Percentiles rank a stretch among this genome's conserved stretches.
These are phyloP conservation scores for Drepana arcuata DNA, from an alignment of 1,140 invertebrate genomes.

Conservation along the genomic window DNA sequence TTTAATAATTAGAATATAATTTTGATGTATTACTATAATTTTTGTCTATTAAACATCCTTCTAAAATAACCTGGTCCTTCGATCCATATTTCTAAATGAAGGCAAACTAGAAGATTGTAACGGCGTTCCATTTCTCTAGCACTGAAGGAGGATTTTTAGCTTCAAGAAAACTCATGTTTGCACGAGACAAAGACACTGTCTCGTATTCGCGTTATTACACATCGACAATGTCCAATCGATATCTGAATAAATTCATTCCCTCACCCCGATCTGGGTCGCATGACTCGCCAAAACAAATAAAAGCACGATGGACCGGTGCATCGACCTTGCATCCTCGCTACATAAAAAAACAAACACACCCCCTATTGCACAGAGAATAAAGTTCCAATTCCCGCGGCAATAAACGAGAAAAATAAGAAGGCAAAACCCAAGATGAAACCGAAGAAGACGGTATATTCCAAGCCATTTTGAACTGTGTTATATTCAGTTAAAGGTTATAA, in stretches of 20 bases:
- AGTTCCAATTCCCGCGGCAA: slow-evolving; percentile 25
- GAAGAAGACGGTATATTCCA: slow-evolving; percentile 34
- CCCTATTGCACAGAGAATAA: slow-evolving; percentile 22
- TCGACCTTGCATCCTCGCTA: slow-evolving; percentile 56
- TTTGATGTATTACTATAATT: no score
- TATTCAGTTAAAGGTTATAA: not conserved
- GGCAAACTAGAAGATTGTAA: no score
- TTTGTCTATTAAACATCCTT: no score
- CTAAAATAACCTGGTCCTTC: no score
- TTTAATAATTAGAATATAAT: no score
- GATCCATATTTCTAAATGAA: no score
- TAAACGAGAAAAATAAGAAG: slow-evolving; percentile 57
- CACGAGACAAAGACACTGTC: no score
- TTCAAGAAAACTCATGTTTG: no score
- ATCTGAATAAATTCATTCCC: slow-evolving; percentile 66
- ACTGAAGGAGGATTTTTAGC: no score
- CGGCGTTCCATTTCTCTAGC: no score
- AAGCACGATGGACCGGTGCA: slow-evolving; percentile 64
- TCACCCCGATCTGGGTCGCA: slow-evolving; percentile 59
- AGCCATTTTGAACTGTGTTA: slow-evolving; percentile 28
- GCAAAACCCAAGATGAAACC: slow-evolving; percentile 62
- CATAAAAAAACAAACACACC: slow-evolving; percentile 18
- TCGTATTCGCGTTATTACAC: slow-evolving; percentile 55
- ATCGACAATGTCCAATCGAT: slow-evolving; percentile 56
- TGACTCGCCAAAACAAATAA: slow-evolving; percentile 67